phyloP scores from a whole-genome alignment of 2,888 invertebrate species.

The Tiliacea aurago region DNA sequence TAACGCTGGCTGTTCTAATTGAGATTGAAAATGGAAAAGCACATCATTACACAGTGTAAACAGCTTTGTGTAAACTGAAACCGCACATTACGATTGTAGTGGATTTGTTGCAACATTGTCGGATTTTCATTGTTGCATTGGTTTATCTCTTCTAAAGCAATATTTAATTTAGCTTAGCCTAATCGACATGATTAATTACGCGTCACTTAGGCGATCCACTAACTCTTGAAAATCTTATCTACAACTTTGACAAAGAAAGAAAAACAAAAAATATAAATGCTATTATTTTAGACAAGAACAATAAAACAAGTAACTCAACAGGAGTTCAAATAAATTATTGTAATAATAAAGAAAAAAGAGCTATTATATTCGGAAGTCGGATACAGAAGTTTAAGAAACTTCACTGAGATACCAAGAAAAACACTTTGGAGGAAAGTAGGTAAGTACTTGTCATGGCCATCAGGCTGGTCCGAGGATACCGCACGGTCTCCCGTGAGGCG shows the following conservation, averaged over 20 bases:
- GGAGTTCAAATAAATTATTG: conserved; percentile 5
- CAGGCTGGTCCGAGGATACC: too few relatives aligned
- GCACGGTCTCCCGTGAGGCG: too few relatives aligned
- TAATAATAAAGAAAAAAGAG: conserved; percentile 17
- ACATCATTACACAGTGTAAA: not conserved
- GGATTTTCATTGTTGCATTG: too few relatives aligned
- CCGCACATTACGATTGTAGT: not conserved
- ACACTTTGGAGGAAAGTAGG: not conserved
- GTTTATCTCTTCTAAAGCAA: not conserved
- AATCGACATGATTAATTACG: not conserved
- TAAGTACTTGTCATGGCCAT: too few relatives aligned
- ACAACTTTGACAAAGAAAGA: conserved; percentile 1
- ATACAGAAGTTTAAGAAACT: conserved; percentile 27
- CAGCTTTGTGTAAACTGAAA: not conserved
- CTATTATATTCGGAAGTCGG: conserved; percentile 14
- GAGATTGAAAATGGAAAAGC: not conserved
- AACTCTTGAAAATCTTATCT: not conserved
- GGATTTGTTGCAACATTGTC: not conserved
- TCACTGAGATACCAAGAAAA: conserved; percentile 7
- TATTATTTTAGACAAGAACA: conserved; percentile 1
- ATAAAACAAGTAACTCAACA: not conserved
- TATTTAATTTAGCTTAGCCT: not conserved
- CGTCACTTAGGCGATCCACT: not conserved
- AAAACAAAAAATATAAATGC: not conserved
- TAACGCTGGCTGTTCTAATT: not conserved